Percentiles rank a stretch among this genome's conserved stretches.
Conservation (phyloP, 2,888 invertebrate genomes). For the Troilus luridus region DNA sequence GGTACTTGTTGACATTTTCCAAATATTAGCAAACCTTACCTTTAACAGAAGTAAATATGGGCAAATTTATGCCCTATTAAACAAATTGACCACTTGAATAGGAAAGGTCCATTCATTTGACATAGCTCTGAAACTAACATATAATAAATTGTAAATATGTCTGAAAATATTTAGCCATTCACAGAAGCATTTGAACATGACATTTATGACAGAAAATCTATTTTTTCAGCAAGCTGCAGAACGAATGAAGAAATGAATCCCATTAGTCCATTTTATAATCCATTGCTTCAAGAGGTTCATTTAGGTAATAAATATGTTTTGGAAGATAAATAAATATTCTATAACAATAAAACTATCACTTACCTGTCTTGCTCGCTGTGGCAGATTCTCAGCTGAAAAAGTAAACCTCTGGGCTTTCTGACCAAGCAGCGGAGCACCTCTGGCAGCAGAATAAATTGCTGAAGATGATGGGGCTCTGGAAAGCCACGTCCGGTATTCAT, state of each 20-base stretch:
- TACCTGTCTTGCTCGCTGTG: constrained; percentile 71
- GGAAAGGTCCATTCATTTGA: background rate
- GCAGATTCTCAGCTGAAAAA: constrained; percentile 89
- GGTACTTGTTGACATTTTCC: too few species aligned
- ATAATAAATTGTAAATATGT: background rate
- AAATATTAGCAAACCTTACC: background rate
- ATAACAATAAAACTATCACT: background rate
- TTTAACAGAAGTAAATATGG: background rate
- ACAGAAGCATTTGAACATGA: background rate
- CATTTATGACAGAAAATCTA: background rate
- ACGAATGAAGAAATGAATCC: background rate
- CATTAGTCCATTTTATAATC: background rate
- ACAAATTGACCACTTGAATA: background rate
- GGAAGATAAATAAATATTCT: background rate
- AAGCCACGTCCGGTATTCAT: constrained; percentile 94
- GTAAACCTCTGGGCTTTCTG: constrained; percentile 83
- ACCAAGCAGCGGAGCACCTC: constrained; percentile 61
- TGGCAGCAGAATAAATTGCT: constrained; percentile 88
- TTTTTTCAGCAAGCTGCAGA: background rate
- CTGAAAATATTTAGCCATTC: background rate
- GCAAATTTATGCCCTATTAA: background rate
- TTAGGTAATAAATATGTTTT: background rate
- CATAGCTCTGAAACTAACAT: constrained; percentile 19
- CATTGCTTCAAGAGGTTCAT: background rate
- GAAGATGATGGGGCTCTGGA: constrained; percentile 87